A percentile compares a stretch with the other conserved stretches of the same genome.
These are phyloP conservation scores for Nasonia vitripennis DNA, from an alignment of 1,140 invertebrate genomes.

Conservation along the genomic window DNA sequence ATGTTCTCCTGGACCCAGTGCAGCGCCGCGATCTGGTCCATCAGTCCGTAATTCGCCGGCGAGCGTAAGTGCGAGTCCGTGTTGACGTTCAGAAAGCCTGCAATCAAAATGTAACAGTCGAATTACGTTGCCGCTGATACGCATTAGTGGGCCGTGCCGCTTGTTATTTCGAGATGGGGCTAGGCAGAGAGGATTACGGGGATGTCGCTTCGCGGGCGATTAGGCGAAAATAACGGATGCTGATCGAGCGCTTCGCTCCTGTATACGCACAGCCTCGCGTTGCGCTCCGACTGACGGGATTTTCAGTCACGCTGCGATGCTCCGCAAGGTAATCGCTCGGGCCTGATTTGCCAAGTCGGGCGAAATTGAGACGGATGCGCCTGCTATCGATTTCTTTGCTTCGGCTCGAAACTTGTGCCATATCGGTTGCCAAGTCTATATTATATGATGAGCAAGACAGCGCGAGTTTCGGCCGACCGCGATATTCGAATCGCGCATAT, in stretches of 20 bases:
- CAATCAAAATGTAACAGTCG: constrained; percentile 63
- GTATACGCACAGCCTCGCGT: neutral
- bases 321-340: neutral
- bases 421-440: too few species aligned
- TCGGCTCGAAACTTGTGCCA: too few species aligned
- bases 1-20: constrained; percentile 98
- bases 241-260: neutral
- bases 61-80: constrained; percentile 87
- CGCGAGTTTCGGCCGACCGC: too few species aligned
- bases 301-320: too few species aligned
- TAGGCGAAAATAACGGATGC: constrained; percentile 12
- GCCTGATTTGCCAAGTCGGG: neutral
- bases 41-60: constrained; percentile 94
- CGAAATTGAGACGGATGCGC: neutral
- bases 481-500: too few species aligned
- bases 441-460: too few species aligned
- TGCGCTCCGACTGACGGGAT: too few species aligned
- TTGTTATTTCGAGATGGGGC: too few species aligned
- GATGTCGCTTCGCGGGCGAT: neutral
- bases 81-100: constrained; percentile 92
- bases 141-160: too few species aligned
- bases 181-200: neutral
- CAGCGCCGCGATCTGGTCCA: constrained; percentile 95
- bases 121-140: neutral
- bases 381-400: neutral